A percentile compares a stretch with the other conserved stretches of the same genome.
These are phyloP conservation scores for Euplexia lucipara DNA, from an alignment of 2,888 invertebrate genomes.

Conservation along the genomic window DNA sequence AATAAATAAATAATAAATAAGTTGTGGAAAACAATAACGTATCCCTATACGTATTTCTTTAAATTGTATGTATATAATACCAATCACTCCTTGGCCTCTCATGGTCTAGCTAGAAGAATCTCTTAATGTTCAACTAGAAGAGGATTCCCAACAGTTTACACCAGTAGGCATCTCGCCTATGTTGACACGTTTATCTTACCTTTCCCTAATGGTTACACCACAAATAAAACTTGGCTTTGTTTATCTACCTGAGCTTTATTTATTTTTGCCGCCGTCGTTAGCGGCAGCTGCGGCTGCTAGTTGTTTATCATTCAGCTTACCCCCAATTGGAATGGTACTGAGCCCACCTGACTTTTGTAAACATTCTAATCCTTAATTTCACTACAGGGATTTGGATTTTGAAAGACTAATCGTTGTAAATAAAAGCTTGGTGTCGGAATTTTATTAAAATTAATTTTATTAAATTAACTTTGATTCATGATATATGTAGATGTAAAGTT, in stretches of 20 bases:
- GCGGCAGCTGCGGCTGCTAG: conserved; percentile 79
- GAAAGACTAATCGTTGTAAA: conserved; percentile 47
- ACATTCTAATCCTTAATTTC: conserved; percentile 63
- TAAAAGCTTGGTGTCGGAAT: conserved; percentile 19
- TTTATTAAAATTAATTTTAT: too few relatives aligned
- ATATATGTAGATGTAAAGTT: too few relatives aligned
- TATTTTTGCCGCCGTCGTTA: conserved; percentile 81
- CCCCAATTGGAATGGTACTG: conserved; percentile 74
- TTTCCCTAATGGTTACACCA: conserved; percentile 84
- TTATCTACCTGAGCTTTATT: conserved; percentile 83
- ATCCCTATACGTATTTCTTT: too few relatives aligned
- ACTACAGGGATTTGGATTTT: conserved; percentile 54
- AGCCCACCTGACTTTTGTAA: conserved; percentile 76
- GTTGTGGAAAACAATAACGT: too few relatives aligned
- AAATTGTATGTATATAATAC: background rate
- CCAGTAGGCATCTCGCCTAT: conserved; percentile 35
- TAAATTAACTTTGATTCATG: too few relatives aligned
- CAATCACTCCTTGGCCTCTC: background rate
- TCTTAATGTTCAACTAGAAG: background rate
- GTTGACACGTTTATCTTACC: conserved; percentile 80
- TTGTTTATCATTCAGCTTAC: conserved; percentile 84
- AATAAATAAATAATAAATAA: too few relatives aligned
- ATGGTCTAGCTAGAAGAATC: background rate
- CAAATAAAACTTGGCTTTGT: conserved; percentile 85
- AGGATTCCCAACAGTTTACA: conserved; percentile 20